A percentile compares a stretch with the other conserved stretches of the same genome.
Conservation (phyloP, 2,797 vertebrate species). For the Lithobates sylvaticus region DNA sequence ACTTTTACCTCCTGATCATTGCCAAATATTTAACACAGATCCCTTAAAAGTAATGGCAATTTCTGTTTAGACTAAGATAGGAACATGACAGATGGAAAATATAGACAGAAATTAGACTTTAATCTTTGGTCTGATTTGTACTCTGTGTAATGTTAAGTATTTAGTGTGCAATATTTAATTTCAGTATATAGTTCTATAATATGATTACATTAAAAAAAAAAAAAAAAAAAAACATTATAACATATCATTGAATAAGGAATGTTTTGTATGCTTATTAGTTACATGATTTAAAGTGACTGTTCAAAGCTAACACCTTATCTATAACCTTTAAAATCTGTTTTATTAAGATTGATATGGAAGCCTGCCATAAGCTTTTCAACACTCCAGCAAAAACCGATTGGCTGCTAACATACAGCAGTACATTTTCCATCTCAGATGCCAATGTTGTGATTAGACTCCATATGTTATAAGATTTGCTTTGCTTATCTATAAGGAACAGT, state of each 20-base stretch:
- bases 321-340: conserved; percentile 47
- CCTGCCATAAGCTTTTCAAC: conserved; percentile 54
- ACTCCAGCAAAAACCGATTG: conserved; percentile 47
- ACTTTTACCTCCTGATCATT: too few species aligned
- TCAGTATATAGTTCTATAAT: too few species aligned
- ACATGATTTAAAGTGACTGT: conserved; percentile 3
- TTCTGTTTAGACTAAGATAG: too few species aligned
- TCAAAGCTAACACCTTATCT: conserved; percentile 19
- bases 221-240: not conserved
- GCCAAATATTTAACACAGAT: too few species aligned
- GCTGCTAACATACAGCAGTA: conserved; percentile 52
- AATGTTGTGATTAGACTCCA: conserved; percentile 59
- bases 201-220: too few species aligned
- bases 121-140: too few species aligned
- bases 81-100: too few species aligned
- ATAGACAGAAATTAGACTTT: too few species aligned
- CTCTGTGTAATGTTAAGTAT: too few species aligned
- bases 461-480: conserved; percentile 48
- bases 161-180: too few species aligned
- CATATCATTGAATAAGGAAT: not conserved
- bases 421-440: conserved; percentile 57
- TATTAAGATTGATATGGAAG: conserved; percentile 55
- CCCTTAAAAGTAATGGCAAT: too few species aligned
- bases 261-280: conserved; percentile 19
- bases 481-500: conserved; percentile 55